A percentile compares a stretch with the other conserved stretches of the same genome.
Evolutionary conservation across 1,140 invertebrate genomes (phyloP).

Genomic region (Atta colombica): DNA sequence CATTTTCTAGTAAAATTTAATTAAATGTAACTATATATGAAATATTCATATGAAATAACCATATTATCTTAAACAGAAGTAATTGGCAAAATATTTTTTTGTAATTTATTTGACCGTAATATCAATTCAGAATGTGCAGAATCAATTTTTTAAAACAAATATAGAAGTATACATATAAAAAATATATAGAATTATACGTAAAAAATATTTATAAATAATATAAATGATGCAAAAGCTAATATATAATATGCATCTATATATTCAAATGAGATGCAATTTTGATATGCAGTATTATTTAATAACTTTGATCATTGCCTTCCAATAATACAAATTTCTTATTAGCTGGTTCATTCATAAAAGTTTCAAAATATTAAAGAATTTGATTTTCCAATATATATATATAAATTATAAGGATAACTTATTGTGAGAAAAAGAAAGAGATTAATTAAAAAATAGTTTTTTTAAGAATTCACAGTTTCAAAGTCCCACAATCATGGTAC

Average conservation of each 20-base stretch:
- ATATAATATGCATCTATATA: not conserved
- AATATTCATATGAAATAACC: not conserved
- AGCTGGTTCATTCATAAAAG: not conserved
- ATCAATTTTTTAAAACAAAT: too few species aligned
- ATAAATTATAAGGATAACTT: not conserved
- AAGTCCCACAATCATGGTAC: conserved; percentile 13
- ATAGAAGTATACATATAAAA: too few species aligned
- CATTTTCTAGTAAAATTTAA: conserved; percentile 12
- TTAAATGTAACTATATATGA: not conserved
- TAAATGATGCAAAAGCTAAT: conserved; percentile 32
- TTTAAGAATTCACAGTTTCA: conserved; percentile 14
- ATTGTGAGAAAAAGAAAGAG: not conserved
- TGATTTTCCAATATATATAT: not conserved
- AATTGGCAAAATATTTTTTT: too few species aligned
- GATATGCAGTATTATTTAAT: conserved; percentile 51
- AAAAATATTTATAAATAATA: not conserved
- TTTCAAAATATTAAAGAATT: not conserved
- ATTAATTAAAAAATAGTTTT: conserved; percentile 14
- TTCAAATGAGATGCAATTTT: conserved; percentile 41
- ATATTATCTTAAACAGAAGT: not conserved
- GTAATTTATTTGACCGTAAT: too few species aligned
- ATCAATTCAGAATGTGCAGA: too few species aligned
- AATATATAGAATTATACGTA: too few species aligned
- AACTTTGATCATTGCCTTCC: conserved; percentile 24
- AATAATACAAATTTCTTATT: conserved; percentile 24